phyloP scores from a whole-genome alignment of 2,888 invertebrate species.

The Ophioninae sp. region DNA sequence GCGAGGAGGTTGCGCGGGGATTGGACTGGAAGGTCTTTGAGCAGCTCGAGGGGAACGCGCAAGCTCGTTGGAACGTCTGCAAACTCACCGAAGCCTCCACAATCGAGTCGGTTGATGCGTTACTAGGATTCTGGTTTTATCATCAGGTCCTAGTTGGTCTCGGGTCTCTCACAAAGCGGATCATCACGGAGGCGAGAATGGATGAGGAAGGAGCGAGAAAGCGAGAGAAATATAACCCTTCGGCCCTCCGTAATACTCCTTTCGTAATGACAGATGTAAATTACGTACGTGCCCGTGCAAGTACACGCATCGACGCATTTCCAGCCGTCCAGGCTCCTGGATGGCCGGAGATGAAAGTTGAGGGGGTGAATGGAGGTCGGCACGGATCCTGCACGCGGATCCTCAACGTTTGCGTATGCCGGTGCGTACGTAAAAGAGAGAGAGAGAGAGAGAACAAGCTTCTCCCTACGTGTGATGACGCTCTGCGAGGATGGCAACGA shows the following conservation, averaged over 20 bases:
- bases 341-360: constrained; percentile 32
- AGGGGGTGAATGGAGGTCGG: constrained; percentile 30
- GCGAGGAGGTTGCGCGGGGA: not conserved
- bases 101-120: constrained; percentile 18
- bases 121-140: constrained; percentile 16
- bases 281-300: constrained; percentile 76
- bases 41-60: not conserved
- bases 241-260: constrained; percentile 53
- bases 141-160: not conserved
- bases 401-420: constrained; percentile 64
- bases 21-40: constrained; percentile 28
- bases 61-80: constrained; percentile 19
- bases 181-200: not conserved
- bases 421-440: constrained; percentile 33
- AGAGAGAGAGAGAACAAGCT: constrained; percentile 37
- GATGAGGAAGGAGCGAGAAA: not conserved
- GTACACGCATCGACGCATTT: constrained; percentile 63
- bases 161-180: not conserved
- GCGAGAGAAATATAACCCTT: constrained; percentile 13
- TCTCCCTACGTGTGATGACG: constrained; percentile 22
- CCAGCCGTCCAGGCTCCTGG: constrained; percentile 13
- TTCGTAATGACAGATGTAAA: constrained; percentile 81
- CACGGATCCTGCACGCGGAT: constrained; percentile 44
- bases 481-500: constrained; percentile 18
- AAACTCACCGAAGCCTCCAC: constrained; percentile 6